Evolutionary conservation across 2,888 invertebrate genomes (phyloP).

Genomic region (Drosophila crucigera): DNA sequence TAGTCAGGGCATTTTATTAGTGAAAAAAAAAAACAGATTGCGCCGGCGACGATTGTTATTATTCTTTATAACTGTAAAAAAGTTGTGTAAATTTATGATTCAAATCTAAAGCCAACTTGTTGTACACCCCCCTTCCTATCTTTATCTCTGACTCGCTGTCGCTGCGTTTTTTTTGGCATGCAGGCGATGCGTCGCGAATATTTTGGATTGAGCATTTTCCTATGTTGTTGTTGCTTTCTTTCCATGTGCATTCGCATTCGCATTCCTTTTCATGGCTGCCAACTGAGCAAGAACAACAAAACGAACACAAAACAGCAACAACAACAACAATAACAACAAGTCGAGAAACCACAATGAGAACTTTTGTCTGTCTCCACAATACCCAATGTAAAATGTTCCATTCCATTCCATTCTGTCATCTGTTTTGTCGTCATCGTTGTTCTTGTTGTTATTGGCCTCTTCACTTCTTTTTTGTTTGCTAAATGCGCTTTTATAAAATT

Average conservation of each 20-base stretch:
- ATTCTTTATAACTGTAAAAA: slow-evolving; percentile 42
- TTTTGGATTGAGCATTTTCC: slow-evolving; percentile 48
- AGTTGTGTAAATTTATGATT: slow-evolving; percentile 51
- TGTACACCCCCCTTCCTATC: neutral
- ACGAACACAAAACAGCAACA: slow-evolving; percentile 17
- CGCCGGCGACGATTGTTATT: neutral
- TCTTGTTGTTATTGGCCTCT: slow-evolving; percentile 30
- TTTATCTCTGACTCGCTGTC: neutral
- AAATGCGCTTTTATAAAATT: slow-evolving; percentile 75
- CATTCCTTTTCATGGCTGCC: slow-evolving; percentile 60
- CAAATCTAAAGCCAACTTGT: slow-evolving; percentile 32
- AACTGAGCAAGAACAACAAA: slow-evolving; percentile 16
- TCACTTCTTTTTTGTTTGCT: slow-evolving; percentile 74
- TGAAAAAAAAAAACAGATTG: slow-evolving; percentile 1
- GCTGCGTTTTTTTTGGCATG: slow-evolving; percentile 44
- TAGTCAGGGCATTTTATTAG: slow-evolving; percentile 22
- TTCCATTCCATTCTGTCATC: slow-evolving; percentile 69
- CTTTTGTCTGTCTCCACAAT: slow-evolving; percentile 38
- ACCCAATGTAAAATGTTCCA: slow-evolving; percentile 60
- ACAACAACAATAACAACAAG: slow-evolving; percentile 22
- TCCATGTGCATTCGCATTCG: slow-evolving; percentile 52
- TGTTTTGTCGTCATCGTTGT: slow-evolving; percentile 57
- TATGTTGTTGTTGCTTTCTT: slow-evolving; percentile 54
- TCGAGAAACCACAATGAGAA: slow-evolving; percentile 61
- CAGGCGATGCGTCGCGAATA: slow-evolving; percentile 25